Evolutionary conservation across 2,888 invertebrate genomes (phyloP), one percentile per base, ranked within the genome.

Genomic region (Resseliella maxima): DNA sequence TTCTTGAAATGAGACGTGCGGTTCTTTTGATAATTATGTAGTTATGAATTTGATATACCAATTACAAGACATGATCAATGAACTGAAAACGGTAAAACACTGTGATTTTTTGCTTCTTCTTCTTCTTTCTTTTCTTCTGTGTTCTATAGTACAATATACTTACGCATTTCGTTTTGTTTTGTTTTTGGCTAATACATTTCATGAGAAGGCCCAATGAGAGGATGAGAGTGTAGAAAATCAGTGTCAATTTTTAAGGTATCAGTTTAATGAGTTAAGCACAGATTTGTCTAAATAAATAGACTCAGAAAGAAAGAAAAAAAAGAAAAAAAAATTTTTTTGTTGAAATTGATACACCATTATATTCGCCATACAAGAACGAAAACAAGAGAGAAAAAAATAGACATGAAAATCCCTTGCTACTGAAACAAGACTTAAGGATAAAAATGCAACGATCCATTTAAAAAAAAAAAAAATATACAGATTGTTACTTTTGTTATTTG

Each of bases 311-410:
- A n/a, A n/a, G n/a, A n/a, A n/a, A n/a, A n/a, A n/a, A n/a, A n/a
- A n/a, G n/a, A n/a, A n/a, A n/a, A n/a, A n/a, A n/a, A n/a, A n/a
- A n/a, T n/a, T n/a, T n/a, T n/a, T 15, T 72, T 31, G 72, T 18
- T 72, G 72, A 72, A 72, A 72, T 72, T 31, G 72, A 72, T 72
- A 72, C n/a, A n/a, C 72, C 31, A 72, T 31, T 59, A n/a, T n/a
- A n/a, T n/a, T 50, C 10, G 24, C n/a, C 24, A 59, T 21, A 50
- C 18, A 50, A 59, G 24, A 59, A 59, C 5, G 5, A 10, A 6
- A 59, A 31, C 12, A 27, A 31, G 24, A 59, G 1, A n/a, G 27
- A 59, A 59, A 27, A 59, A 72, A 72, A 31, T 12, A 50, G 18
- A 35, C 27, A 72, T 18, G 31, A 12, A 31, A 72, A 72, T 31